Percentiles rank a stretch among this genome's conserved stretches.
Conservation (phyloP, 2,797 vertebrate genomes). For the Zalophus californianus region DNA sequence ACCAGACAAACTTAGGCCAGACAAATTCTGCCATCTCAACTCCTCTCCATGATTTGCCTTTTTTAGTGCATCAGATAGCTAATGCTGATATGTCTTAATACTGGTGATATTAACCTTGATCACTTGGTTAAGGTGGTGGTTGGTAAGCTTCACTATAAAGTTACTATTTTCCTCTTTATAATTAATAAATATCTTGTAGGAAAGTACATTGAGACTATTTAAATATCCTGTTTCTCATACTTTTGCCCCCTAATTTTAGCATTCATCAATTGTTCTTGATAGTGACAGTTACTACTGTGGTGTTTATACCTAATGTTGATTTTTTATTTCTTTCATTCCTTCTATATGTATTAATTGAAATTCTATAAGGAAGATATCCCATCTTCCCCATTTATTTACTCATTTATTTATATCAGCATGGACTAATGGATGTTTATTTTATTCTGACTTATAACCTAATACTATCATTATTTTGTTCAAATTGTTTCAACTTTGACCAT, state of each 20-base stretch:
- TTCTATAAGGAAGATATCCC: slow-evolving; percentile 8
- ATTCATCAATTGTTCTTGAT: slow-evolving; percentile 18
- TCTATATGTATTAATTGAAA: slow-evolving; percentile 26
- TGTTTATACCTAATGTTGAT: background rate
- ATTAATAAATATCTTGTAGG: slow-evolving; percentile 5
- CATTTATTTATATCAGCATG: background rate
- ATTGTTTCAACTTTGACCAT: background rate
- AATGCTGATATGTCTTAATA: background rate
- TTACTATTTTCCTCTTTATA: background rate
- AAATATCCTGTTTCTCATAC: background rate
- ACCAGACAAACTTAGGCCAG: background rate
- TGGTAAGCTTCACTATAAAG: background rate
- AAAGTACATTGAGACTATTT: background rate
- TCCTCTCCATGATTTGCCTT: background rate
- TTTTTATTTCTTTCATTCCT: slow-evolving; percentile 1
- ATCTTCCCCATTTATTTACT: background rate
- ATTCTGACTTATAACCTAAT: slow-evolving; percentile 15
- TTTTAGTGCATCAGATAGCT: background rate
- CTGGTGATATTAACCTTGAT: slow-evolving; percentile 23
- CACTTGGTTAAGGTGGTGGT: background rate
- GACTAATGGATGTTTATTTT: slow-evolving; percentile 25
- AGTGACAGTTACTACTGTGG: background rate
- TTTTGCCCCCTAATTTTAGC: background rate
- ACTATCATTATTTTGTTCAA: background rate
- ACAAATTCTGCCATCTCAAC: background rate